A percentile compares a stretch with the other conserved stretches of the same genome.
phyloP scores from a whole-genome alignment of 2,888 invertebrate species.

The Cheilosia impressa region DNA sequence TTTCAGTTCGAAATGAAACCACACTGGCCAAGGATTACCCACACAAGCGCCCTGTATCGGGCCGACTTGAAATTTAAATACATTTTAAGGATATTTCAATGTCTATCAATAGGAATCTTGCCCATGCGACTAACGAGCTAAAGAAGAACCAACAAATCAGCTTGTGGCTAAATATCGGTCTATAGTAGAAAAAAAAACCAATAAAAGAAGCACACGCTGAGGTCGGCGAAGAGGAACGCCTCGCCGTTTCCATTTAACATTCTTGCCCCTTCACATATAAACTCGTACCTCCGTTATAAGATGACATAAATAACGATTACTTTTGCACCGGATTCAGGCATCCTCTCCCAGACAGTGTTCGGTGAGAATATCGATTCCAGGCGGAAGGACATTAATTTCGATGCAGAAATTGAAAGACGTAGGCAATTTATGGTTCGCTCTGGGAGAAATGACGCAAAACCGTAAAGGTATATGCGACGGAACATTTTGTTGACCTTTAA shows the following conservation, averaged over 20 bases:
- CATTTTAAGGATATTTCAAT: slow-evolving; percentile 67
- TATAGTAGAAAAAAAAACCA: slow-evolving; percentile 5
- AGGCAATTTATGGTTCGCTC: background rate
- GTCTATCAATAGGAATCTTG: slow-evolving; percentile 62
- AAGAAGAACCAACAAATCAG: slow-evolving; percentile 40
- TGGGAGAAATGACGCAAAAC: background rate
- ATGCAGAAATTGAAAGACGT: slow-evolving; percentile 3
- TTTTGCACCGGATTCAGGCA: slow-evolving; percentile 36
- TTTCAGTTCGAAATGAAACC: slow-evolving; percentile 29
- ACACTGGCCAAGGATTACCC: slow-evolving; percentile 24
- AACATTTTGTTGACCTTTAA: background rate
- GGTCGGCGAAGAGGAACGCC: background rate
- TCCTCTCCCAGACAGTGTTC: slow-evolving; percentile 13
- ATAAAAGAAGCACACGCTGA: slow-evolving; percentile 2
- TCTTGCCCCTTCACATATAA: slow-evolving; percentile 14
- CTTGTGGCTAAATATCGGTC: slow-evolving; percentile 49
- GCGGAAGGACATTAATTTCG: slow-evolving; percentile 41
- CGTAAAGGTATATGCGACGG: slow-evolving; percentile 2
- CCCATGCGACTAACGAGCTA: background rate
- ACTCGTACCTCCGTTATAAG: slow-evolving; percentile 25
- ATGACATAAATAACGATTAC: slow-evolving; percentile 61
- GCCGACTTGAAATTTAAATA: slow-evolving; percentile 29
- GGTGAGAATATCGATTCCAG: slow-evolving; percentile 48
- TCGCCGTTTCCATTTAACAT: background rate
- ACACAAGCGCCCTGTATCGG: slow-evolving; percentile 5